Evolutionary conservation across 2,888 invertebrate species (phyloP), one percentile per base, ranked within the genome.

Genomic region (Metellina segmentata): DNA sequence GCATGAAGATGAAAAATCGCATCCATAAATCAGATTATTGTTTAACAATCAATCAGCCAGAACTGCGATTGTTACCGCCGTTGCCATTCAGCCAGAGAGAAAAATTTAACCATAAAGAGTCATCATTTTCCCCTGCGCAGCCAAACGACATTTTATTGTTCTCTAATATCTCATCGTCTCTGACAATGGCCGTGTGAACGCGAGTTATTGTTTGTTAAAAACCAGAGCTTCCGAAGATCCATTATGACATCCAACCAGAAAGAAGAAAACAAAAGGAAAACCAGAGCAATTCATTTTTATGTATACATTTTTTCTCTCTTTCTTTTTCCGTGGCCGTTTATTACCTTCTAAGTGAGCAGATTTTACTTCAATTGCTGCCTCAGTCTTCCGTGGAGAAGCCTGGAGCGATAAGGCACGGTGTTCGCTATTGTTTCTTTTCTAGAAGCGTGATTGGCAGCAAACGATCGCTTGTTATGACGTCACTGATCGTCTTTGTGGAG

Each of bases 81-180:
- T 87, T 87, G 88, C 88, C 75, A 88, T 81, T 88, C 81, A 81
- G 9, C 71, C 34, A 53, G 79, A 71, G 52, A 75, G 53, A 83
- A 87, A 61, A 71, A 52, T 79, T 81, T 81, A 87, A 87, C 79
- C 71, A 87, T 78, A 87, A 88, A 81, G 88, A 81, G 61, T 88
- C 81, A 61, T 53, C 77, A 78, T 69, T 89, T 89, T 85, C 72
- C 77, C 49, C 75, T 77, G 34, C 53, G 52, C 61, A 71, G 61
- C 87, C 83, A 88, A 83, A 83, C 61, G 87, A 91, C 83, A 75
- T 91, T 91, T 91, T 87, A 91, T 91, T 91, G 91, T 91, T 86
- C 91, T 70, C 71, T 78, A 88, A 91, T 87, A 87, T 87, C 82
- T n/a, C 82, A 78, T 81, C 71, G 81, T 79, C 83, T 53, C 61